Evolutionary conservation across 2,888 invertebrate genomes (phyloP), one percentile per base, ranked within the genome.

Genomic region (Synergus japonicus): DNA sequence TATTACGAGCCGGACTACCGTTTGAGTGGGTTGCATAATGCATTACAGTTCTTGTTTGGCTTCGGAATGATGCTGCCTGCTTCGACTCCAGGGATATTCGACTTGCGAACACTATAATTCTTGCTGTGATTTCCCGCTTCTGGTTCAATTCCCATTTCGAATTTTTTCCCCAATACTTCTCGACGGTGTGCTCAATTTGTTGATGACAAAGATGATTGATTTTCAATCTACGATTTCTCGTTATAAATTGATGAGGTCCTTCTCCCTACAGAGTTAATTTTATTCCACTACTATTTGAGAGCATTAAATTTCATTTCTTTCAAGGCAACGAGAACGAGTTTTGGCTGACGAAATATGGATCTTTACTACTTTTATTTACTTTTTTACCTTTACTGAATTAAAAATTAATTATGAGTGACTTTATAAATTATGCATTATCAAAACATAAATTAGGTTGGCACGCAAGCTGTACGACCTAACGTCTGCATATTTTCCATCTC

Each of bases 21-120:
- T 77, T 77, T 77, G 77, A 77, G 66, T 77, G 64, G 77, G 18
- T 77, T 77, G 77, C 77, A 77, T 77, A 65, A 77, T 77, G 65
- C 77, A 77, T 66, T 73, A 37, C 37, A 37, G n/a, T 73, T 54
- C 54, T 73, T 54, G 49, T 73, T 73, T 37, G 54, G 49, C 37
- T 73, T 54, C n/a, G 12, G 54, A 54, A 54, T 54, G 54, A 73
- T 37, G 49, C 54, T 54, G 73, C n/a, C 37, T 13, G 10, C 54
- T 54, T 49, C 73, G n/a, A 54, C 54, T 73, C 54, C n/a, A 10
- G 54, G 49, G 73, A 73, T 73, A 73, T 73, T 73, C 49, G 13
- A 54, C 41, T 73, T 73, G 22, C 15, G 49, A n/a, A 73, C 29
- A 73, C 49, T 54, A 46, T 37, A 37, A 54, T 73, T 37, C n/a